Evolutionary conservation across 2,113 vertebrate species (phyloP).

Genomic region (Catharus minimus): DNA sequence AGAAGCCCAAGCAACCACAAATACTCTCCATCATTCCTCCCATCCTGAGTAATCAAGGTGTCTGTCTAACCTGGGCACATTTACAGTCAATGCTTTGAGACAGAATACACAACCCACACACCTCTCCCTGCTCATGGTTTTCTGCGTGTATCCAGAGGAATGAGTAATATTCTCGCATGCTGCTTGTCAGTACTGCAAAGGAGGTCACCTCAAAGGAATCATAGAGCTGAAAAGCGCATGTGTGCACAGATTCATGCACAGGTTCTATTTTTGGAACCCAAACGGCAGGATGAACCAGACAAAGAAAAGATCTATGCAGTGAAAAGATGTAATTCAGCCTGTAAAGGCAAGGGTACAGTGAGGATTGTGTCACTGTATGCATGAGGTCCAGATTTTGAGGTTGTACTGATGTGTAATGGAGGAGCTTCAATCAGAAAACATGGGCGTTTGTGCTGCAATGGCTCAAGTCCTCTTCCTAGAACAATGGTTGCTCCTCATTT

Average conservation of each 20-base stretch:
- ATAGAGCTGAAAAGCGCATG: background rate
- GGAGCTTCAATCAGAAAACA: background rate
- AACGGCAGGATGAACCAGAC: background rate
- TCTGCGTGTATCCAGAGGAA: background rate
- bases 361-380: background rate
- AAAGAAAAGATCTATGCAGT: background rate
- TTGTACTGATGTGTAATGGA: background rate
- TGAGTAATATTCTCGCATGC: background rate
- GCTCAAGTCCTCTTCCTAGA: background rate
- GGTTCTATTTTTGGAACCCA: conserved; percentile 20
- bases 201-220: background rate
- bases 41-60: background rate
- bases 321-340: background rate
- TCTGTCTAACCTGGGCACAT: background rate
- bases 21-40: background rate
- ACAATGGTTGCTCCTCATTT: background rate
- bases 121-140: background rate
- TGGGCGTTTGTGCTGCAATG: accelerated
- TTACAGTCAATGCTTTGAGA: background rate
- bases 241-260: background rate
- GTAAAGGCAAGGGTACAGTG: background rate
- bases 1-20: background rate
- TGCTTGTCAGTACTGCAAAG: background rate
- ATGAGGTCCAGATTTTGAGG: background rate
- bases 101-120: accelerated